Evolutionary conservation across 2,113 vertebrate species (phyloP), one percentile per base, ranked within the genome.

Genomic region (Ondatra zibethicus): DNA sequence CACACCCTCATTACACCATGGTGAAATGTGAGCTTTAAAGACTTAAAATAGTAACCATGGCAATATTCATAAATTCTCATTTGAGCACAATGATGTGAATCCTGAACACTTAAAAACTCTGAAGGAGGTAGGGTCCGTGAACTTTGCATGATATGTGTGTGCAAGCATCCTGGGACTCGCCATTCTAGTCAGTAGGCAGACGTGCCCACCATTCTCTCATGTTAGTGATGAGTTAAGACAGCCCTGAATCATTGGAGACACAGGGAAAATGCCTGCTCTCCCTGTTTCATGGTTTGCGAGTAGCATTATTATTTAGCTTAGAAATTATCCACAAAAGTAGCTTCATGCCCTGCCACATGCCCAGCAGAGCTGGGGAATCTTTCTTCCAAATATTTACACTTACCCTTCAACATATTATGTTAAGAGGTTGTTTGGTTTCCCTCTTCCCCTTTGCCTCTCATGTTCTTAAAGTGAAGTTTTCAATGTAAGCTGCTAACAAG

Each of bases 401-500:
- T 21, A 50, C 63, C 89, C 63, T 85, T 78, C 95, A 89, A 81
- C 5, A 10, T 52, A 82, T 91, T 90, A 39, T 91, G 88, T 80
- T 42, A 55, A 94, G 21, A 88, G 31, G 3, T 55, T 84, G 9
- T 23, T 81, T n/a, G 19, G 23, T 52, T 93, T n/a, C 93, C 33
- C 88, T 88, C 17, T 17, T 70, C 9, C 11, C 47, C 25, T 93
- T 95, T 93, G 45, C 52, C 66, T 92, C 61, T 75, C 17, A 0
- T 96, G 91, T 91, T 92, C 76, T 52, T 70, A 77, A 72, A 88
- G 45, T 39, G 45, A 58, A 81, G 42, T 63, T 94, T 93, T 94
- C 65, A 96, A 45, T 92, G 39, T 65, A 96, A 39, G 50, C 73
- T 90, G 70, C 87, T 96, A 90, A 45, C 86, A 66, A 91, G 61